Percentiles rank a stretch among this genome's conserved stretches.
Evolutionary conservation across 2,888 invertebrate species (phyloP).

Genomic region (Acholoe squamosa): DNA sequence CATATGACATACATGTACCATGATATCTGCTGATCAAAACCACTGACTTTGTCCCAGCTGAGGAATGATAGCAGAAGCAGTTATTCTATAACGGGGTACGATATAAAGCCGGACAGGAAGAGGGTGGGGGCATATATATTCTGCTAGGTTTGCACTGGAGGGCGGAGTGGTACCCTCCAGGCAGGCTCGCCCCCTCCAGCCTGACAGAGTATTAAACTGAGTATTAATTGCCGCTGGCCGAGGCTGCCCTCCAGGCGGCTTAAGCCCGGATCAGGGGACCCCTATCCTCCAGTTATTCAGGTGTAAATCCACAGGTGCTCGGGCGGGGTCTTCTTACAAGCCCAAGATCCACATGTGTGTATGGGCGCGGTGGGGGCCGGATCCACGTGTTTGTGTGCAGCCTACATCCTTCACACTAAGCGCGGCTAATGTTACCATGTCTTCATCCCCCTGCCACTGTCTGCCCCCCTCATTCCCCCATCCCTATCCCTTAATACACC

Average conservation of each 20-base stretch:
- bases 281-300: background rate
- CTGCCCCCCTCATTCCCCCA: no score
- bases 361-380: conserved; percentile 14
- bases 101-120: background rate
- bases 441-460: background rate
- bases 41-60: no score
- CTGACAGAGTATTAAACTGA: no score
- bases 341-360: conserved; percentile 24
- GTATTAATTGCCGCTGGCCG: no score
- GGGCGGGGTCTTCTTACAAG: background rate
- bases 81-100: no score
- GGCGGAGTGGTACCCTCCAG: background rate
- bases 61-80: no score
- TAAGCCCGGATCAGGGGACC: background rate
- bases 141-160: background rate
- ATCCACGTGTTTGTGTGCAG: conserved; percentile 15
- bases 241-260: no score
- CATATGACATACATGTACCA: no score
- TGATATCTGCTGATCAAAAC: no score
- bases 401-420: conserved; percentile 21
- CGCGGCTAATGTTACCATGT: background rate
- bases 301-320: conserved; percentile 29
- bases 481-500: no score
- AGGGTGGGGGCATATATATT: background rate
- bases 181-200: no score